Base-by-base conservation (phyloP, 2,797 vertebrate genomes). In the Ctenopoma kingsleyae region DNA sequence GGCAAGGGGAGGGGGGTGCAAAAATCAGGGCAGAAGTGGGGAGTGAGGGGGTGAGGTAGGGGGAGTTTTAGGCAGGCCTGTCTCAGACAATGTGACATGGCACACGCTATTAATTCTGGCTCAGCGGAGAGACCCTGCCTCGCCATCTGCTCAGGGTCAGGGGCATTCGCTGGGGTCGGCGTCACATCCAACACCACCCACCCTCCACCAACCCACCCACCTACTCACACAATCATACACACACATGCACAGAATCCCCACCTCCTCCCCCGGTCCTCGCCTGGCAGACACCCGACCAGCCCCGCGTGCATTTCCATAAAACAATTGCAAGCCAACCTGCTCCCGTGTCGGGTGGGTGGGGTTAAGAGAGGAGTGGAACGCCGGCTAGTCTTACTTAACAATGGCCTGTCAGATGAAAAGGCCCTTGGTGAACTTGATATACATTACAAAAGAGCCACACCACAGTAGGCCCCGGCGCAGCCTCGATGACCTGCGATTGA, bases 31-130 rank as follows among this genome's bases (percentile, higher is more conserved):
- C 85, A 58, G 67, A 55, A 60, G 78, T 59, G 66, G 71, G 69
- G 13, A 60, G 78, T 59, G 66, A 69, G 69, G 13, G 9, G 36
- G 36, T 27, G 25, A 15, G 1, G 41, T 38, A 30, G 16, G 49
- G 61, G 41, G 52, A 6, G 69, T 27, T 62, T 80, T 79, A 66
- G 70, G 89, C 86, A 93, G 90, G 89, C 87, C 90, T 78, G 79
- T 91, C 88, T 92, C 91, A 93, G 94, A 96, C 95, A 96, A 95
- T 95, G 94, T 94, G 95, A 95, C 94, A 93, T 93, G 95, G 95
- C 95, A 95, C 95, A 96, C 94, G 94, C 91, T 95, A 94, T 96
- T 96, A 95, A 95, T 96, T 96, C 94, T 94, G 95, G 95, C 94
- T 96, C 94, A 95, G 90, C 90, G 70, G 88, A 93, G 95, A 94